These are phyloP conservation scores for Pygocentrus nattereri DNA, from an alignment of 2,797 vertebrate species.

Conservation along the genomic window DNA sequence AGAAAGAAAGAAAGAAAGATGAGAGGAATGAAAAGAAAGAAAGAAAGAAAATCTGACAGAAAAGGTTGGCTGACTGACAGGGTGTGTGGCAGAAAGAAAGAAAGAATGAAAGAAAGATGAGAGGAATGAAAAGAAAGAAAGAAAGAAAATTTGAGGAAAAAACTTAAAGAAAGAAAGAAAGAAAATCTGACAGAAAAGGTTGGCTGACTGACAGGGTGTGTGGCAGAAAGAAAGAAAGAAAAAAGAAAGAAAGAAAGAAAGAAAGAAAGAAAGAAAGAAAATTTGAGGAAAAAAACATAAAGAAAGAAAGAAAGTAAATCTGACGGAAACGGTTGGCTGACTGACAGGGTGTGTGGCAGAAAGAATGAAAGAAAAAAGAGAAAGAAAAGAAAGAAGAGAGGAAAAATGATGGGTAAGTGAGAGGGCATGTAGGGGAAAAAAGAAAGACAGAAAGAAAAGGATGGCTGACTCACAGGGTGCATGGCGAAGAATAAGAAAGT, in stretches of 20 bases:
- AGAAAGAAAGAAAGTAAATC: background rate
- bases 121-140: slow-evolving; percentile 47
- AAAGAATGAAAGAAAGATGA: slow-evolving; percentile 61
- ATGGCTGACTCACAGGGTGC: background rate
- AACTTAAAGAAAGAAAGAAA: too few relatives aligned
- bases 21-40: background rate
- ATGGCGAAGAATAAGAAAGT: slow-evolving; percentile 2
- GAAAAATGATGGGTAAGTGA: background rate
- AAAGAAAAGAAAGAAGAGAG: slow-evolving; percentile 32
- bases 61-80: too few relatives aligned
- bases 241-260: slow-evolving; percentile 9
- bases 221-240: too few relatives aligned
- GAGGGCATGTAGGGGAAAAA: too few relatives aligned
- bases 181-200: too few relatives aligned
- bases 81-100: background rate
- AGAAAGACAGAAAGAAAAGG: slow-evolving; percentile 2
- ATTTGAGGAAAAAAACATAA: too few relatives aligned
- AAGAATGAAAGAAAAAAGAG: slow-evolving; percentile 16
- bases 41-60: too few relatives aligned
- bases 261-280: slow-evolving; percentile 3
- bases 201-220: too few relatives aligned
- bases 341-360: too few relatives aligned
- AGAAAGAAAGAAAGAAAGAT: slow-evolving; percentile 1
- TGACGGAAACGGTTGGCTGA: too few relatives aligned
- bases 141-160: background rate